A percentile compares a stretch with the other conserved stretches of the same genome.
Evolutionary conservation across 2,888 invertebrate genomes (phyloP).

Genomic region (Acronicta leporina): DNA sequence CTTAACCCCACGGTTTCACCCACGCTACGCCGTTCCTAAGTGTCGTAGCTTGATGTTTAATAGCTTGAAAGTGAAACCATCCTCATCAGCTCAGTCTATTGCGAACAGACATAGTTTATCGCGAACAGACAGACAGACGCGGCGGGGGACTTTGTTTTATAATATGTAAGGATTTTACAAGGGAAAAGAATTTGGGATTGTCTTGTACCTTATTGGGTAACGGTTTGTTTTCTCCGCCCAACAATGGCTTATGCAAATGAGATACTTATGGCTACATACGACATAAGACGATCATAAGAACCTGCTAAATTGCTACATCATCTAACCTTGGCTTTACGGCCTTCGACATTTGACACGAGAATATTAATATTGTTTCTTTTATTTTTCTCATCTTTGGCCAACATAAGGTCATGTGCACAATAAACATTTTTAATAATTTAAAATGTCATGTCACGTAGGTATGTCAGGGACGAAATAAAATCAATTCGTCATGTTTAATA

Average conservation of each 20-base stretch:
- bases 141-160: too few relatives aligned
- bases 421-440: slow-evolving; percentile 8
- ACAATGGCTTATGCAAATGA: slow-evolving; percentile 14
- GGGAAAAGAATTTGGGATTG: too few relatives aligned
- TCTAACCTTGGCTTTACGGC: slow-evolving; percentile 30
- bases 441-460: slow-evolving; percentile 7
- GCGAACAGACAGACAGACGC: too few relatives aligned
- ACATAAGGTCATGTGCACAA: slow-evolving; percentile 24
- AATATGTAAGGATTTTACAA: too few relatives aligned
- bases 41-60: too few relatives aligned
- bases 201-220: neutral
- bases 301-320: slow-evolving; percentile 6
- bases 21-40: too few relatives aligned
- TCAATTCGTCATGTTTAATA: neutral
- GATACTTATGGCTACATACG: neutral
- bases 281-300: slow-evolving; percentile 17
- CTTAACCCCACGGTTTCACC: too few relatives aligned
- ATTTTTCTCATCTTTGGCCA: slow-evolving; percentile 14
- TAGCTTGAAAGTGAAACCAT: too few relatives aligned
- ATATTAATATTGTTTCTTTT: slow-evolving; percentile 17
- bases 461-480: slow-evolving; percentile 15
- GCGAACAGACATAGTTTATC: too few relatives aligned
- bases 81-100: too few relatives aligned
- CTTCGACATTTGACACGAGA: slow-evolving; percentile 34
- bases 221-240: neutral